Percentiles rank a stretch among this genome's conserved stretches.
Conservation (phyloP, 2,113 vertebrate species). For the Chascanopsetta lugubris region DNA sequence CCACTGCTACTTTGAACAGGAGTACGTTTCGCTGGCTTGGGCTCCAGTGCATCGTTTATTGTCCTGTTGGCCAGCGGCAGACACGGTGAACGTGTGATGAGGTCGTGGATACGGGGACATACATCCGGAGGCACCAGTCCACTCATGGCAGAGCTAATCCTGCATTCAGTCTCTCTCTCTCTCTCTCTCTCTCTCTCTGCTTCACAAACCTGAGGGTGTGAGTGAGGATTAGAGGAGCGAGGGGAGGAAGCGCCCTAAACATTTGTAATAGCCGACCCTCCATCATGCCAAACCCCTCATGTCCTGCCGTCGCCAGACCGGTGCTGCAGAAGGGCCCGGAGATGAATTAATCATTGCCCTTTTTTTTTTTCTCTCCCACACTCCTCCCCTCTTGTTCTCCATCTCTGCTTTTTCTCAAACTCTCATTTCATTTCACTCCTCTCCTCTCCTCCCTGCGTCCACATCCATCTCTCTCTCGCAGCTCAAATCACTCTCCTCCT, state of each 20-base stretch:
- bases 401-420: constrained; percentile 9
- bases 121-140: constrained; percentile 28
- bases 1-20: too few relatives aligned
- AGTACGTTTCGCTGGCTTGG: too few relatives aligned
- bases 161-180: constrained; percentile 30
- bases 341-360: constrained; percentile 64
- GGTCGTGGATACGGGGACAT: constrained; percentile 35
- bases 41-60: too few relatives aligned
- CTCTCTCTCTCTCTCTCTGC: constrained; percentile 39
- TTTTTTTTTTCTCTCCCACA: constrained; percentile 7
- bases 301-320: constrained; percentile 27
- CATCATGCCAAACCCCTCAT: constrained; percentile 42
- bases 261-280: constrained; percentile 51
- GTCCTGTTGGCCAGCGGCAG: constrained; percentile 10
- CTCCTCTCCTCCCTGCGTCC: constrained; percentile 17
- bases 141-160: constrained; percentile 49
- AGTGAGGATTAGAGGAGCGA: constrained; percentile 43
- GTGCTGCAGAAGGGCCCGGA: constrained; percentile 24
- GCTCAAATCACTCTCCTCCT: constrained; percentile 35
- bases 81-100: constrained; percentile 41
- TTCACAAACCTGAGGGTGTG: constrained; percentile 25
- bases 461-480: constrained; percentile 11
- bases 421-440: constrained; percentile 23
- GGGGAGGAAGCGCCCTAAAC: constrained; percentile 51
- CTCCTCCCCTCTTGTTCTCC: constrained; percentile 17